Conservation (phyloP, 2,797 vertebrate species). For the Gastrophryne carolinensis region DNA sequence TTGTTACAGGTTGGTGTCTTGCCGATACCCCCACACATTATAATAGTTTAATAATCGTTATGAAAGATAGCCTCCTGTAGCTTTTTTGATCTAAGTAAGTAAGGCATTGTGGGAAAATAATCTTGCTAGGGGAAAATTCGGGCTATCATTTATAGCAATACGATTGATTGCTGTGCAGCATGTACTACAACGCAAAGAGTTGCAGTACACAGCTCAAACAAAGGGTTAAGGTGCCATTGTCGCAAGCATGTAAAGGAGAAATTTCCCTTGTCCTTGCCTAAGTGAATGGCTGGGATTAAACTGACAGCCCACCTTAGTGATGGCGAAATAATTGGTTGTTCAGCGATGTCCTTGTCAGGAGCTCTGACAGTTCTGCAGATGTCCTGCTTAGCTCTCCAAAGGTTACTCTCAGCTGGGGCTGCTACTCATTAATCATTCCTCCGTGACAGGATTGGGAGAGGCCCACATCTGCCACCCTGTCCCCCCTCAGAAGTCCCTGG, state of each 20-base stretch:
- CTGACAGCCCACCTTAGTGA: conserved; percentile 99
- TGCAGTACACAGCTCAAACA: conserved; percentile 45
- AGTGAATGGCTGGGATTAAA: conserved; percentile 99
- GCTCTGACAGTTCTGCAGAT: conserved; percentile 99
- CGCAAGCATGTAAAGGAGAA: conserved; percentile 91
- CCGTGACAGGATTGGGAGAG: conserved; percentile 96
- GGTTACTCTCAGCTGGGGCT: conserved; percentile 98
- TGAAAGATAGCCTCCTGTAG: no score
- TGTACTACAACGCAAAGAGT: background rate
- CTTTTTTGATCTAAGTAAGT: background rate
- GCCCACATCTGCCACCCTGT: conserved; percentile 94
- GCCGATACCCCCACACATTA: no score
- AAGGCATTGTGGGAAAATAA: background rate
- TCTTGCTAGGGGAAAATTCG: background rate
- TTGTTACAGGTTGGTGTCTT: no score
- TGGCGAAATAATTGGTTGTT: conserved; percentile 99
- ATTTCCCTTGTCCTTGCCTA: conserved; percentile 99
- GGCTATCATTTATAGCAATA: background rate
- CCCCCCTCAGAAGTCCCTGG: conserved; percentile 82
- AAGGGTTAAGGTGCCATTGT: conserved; percentile 88
- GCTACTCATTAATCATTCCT: conserved; percentile 99
- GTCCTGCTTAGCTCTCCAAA: conserved; percentile 99
- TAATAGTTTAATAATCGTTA: no score
- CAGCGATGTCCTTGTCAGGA: conserved; percentile 99
- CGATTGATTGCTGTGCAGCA: background rate